Conservation (phyloP, 2,888 invertebrate species). For the Augiades crinisus region DNA sequence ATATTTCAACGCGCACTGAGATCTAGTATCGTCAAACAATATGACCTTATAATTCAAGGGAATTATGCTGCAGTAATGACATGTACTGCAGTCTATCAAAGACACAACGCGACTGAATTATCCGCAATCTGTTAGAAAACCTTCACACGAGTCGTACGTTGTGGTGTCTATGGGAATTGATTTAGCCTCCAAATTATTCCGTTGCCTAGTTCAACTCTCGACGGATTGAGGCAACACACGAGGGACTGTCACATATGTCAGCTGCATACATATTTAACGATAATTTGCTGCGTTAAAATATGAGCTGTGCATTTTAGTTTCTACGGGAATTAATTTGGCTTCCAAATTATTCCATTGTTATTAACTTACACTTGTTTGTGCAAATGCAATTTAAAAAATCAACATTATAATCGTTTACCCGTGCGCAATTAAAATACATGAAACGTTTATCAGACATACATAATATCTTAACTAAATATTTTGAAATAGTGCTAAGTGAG, state of each 20-base stretch:
- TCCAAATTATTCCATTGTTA: conserved; percentile 29
- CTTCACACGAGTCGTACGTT: conserved; percentile 43
- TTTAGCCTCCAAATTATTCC: conserved; percentile 33
- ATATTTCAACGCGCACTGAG: too few relatives aligned
- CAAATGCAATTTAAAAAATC: too few relatives aligned
- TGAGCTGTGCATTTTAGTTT: conserved; percentile 39
- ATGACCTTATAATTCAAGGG: neutral
- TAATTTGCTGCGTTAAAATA: too few relatives aligned
- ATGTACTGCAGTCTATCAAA: conserved; percentile 42
- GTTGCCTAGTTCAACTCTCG: conserved; percentile 19
- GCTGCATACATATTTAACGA: too few relatives aligned
- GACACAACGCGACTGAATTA: conserved; percentile 46
- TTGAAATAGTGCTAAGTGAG: too few relatives aligned
- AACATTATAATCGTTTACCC: too few relatives aligned
- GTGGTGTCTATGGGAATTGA: conserved; percentile 41
- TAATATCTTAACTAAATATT: too few relatives aligned
- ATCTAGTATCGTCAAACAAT: conserved; percentile 3
- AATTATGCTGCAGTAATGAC: conserved; percentile 17
- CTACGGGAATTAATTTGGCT: conserved; percentile 40
- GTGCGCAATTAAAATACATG: too few relatives aligned
- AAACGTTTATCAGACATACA: too few relatives aligned
- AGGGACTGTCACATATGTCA: too few relatives aligned
- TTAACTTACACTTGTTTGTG: too few relatives aligned
- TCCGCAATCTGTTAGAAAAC: conserved; percentile 54
- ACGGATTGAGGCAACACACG: conserved; percentile 4